Percentiles rank a stretch among this genome's conserved stretches.
Conservation (phyloP, 2,113 vertebrate species). For the Bufo gargarizans region DNA sequence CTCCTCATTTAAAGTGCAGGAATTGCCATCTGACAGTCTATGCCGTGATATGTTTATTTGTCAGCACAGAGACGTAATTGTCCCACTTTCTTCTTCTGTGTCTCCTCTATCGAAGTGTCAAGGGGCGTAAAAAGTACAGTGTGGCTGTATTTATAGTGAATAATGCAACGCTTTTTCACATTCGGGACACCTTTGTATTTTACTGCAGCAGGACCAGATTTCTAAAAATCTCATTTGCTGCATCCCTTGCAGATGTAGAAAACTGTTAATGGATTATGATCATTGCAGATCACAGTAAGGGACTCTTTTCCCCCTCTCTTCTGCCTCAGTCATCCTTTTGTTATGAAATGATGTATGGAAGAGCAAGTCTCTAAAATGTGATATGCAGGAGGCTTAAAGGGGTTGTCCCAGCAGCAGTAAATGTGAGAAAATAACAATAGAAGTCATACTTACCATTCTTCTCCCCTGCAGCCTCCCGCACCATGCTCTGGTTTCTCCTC, state of each 20-base stretch:
- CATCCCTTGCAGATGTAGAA: background rate
- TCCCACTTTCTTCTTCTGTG: background rate
- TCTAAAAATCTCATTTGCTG: background rate
- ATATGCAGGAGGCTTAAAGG: too few species aligned
- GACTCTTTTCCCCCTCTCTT: too few species aligned
- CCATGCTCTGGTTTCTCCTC: too few species aligned
- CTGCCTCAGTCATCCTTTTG: too few species aligned
- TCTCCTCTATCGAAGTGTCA: background rate
- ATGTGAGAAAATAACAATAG: too few species aligned
- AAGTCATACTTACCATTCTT: too few species aligned
- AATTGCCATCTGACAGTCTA: constrained; percentile 14
- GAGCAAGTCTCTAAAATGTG: too few species aligned
- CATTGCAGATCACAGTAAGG: too few species aligned
- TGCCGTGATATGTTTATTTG: constrained; percentile 13
- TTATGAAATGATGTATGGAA: too few species aligned
- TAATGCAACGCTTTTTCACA: background rate
- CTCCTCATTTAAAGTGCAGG: constrained; percentile 13
- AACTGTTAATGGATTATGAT: too few species aligned
- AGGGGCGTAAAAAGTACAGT: background rate
- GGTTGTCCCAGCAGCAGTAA: too few species aligned
- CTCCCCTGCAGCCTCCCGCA: too few species aligned
- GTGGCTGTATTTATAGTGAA: background rate
- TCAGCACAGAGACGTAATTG: constrained; percentile 17
- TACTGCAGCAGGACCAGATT: background rate
- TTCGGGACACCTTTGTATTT: background rate